Evolutionary conservation across 2,888 invertebrate genomes (phyloP).

Genomic region (Cremastinae sp.): DNA sequence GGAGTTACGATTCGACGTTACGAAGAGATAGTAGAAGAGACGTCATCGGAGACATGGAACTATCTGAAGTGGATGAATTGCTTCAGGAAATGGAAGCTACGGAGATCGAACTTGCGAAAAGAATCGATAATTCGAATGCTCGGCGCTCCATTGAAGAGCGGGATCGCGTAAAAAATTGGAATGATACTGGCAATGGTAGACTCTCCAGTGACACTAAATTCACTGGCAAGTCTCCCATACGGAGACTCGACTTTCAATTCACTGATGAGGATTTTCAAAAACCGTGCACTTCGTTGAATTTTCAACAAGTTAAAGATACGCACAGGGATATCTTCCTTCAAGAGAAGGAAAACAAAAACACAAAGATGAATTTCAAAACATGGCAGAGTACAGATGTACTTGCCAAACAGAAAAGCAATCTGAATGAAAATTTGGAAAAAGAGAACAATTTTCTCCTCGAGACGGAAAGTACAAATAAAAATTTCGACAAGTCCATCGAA

Average conservation of each 20-base stretch:
- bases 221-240: slow-evolving; percentile 33
- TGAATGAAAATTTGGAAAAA: slow-evolving; percentile 27
- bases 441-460: no score
- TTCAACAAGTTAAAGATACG: slow-evolving; percentile 58
- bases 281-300: slow-evolving; percentile 18
- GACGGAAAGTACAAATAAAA: no score
- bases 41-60: slow-evolving; percentile 74
- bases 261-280: slow-evolving; percentile 47
- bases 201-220: slow-evolving; percentile 5
- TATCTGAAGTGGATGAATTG: slow-evolving; percentile 79
- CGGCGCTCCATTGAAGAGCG: slow-evolving; percentile 43
- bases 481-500: no score
- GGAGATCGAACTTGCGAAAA: slow-evolving; percentile 76
- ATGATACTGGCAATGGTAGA: background rate
- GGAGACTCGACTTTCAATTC: slow-evolving; percentile 63
- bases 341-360: slow-evolving; percentile 68
- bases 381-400: slow-evolving; percentile 65
- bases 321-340: slow-evolving; percentile 67
- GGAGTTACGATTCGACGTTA: slow-evolving; percentile 63
- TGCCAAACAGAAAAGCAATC: slow-evolving; percentile 41
- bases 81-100: slow-evolving; percentile 79
- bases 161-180: background rate
- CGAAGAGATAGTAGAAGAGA: slow-evolving; percentile 60
- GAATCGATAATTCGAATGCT: slow-evolving; percentile 54
- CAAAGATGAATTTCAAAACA: slow-evolving; percentile 70